Evolutionary conservation across 2,113 vertebrate genomes (phyloP).

Genomic region (Anarrhichthys ocellatus): DNA sequence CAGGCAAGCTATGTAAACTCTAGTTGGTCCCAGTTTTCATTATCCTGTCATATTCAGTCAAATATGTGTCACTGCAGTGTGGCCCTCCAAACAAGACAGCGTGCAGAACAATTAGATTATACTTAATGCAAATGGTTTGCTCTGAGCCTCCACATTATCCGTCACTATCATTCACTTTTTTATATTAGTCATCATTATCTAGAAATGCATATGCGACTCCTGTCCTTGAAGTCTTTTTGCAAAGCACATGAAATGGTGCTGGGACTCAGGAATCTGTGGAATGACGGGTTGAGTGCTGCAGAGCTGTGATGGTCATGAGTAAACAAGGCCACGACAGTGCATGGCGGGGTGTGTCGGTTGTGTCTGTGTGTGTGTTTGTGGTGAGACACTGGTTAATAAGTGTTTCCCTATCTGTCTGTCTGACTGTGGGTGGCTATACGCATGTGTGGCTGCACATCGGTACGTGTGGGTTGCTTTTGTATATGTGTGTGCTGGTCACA

Average conservation of each 20-base stretch:
- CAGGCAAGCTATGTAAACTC: not conserved
- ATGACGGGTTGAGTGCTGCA: constrained; percentile 67
- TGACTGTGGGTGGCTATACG: constrained; percentile 68
- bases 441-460: constrained; percentile 47
- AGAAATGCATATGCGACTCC: not conserved
- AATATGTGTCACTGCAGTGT: not conserved
- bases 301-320: constrained; percentile 69
- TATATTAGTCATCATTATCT: constrained; percentile 17
- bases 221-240: constrained; percentile 30
- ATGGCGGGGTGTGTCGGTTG: constrained; percentile 65
- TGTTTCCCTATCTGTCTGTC: constrained; percentile 78
- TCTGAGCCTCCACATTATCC: not conserved
- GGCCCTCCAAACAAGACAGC: not conserved
- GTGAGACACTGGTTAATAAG: constrained; percentile 77
- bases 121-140: not conserved
- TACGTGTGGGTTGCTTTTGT: constrained; percentile 36
- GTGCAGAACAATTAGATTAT: not conserved
- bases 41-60: not conserved
- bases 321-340: constrained; percentile 71
- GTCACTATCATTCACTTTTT: not conserved
- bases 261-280: constrained; percentile 69
- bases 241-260: constrained; percentile 57
- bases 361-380: constrained; percentile 73
- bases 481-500: constrained; percentile 20
- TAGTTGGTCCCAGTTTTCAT: constrained; percentile 25